Evolutionary conservation across 2,888 invertebrate genomes (phyloP).

Genomic region (Agrotis clavis): DNA sequence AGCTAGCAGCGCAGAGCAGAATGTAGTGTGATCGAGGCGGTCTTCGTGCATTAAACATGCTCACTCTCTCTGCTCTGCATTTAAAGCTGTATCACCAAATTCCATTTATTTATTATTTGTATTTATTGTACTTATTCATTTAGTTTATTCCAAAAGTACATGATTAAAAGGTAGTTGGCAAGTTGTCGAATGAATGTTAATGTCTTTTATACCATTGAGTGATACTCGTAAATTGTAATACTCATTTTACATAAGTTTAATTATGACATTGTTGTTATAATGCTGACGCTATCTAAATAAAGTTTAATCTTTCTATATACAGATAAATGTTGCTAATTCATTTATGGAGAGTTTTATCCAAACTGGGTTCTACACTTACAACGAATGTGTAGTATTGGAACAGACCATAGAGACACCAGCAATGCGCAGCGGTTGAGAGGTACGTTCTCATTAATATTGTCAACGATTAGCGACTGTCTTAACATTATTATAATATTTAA

Average conservation of each 20-base stretch:
- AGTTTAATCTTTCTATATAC: background rate
- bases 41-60: no score
- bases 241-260: no score
- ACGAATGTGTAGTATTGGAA: background rate
- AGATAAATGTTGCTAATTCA: background rate
- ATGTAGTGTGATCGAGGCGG: background rate
- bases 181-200: no score
- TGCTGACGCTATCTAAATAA: background rate
- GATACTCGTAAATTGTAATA: no score
- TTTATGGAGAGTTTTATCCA: background rate
- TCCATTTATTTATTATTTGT: no score
- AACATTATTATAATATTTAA: no score
- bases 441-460: background rate
- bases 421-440: background rate
- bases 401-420: background rate
- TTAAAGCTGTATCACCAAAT: no score
- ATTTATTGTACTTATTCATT: no score
- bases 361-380: background rate
- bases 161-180: no score
- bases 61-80: background rate
- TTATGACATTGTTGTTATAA: background rate
- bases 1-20: background rate
- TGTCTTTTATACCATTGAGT: no score
- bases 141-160: background rate
- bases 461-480: background rate